A percentile compares a stretch with the other conserved stretches of the same genome.
Conservation (phyloP, 2,888 invertebrate species). For the Congeria kusceri region DNA sequence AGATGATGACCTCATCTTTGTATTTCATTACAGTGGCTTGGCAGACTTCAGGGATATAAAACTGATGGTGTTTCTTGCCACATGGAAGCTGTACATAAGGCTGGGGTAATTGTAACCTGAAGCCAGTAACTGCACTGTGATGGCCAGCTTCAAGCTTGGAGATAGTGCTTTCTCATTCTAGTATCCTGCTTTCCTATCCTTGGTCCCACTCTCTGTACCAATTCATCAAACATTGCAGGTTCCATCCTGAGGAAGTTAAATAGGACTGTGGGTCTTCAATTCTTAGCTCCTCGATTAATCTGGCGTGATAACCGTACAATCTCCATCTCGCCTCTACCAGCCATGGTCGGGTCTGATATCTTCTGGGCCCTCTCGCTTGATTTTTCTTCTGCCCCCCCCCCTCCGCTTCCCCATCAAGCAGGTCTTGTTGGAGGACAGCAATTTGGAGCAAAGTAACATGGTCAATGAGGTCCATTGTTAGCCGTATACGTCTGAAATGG, state of each 20-base stretch:
- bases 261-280: slow-evolving; percentile 24
- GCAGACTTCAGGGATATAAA: background rate
- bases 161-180: background rate
- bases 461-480: no score
- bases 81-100: no score
- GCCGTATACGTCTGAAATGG: no score
- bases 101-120: background rate
- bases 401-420: no score
- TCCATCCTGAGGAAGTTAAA: slow-evolving; percentile 38
- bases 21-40: background rate
- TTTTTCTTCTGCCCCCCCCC: no score
- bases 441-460: no score
- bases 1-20: background rate
- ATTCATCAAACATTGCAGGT: slow-evolving; percentile 48
- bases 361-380: no score
- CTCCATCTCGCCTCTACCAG: slow-evolving; percentile 14
- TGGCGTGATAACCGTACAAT: slow-evolving; percentile 17
- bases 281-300: slow-evolving; percentile 14
- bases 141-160: background rate
- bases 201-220: slow-evolving; percentile 27
- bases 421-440: no score
- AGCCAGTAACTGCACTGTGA: background rate
- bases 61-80: no score
- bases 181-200: slow-evolving; percentile 31
- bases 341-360: slow-evolving; percentile 25